phyloP scores from a whole-genome alignment of 2,113 vertebrate genomes.

The Peromyscus californicus region DNA sequence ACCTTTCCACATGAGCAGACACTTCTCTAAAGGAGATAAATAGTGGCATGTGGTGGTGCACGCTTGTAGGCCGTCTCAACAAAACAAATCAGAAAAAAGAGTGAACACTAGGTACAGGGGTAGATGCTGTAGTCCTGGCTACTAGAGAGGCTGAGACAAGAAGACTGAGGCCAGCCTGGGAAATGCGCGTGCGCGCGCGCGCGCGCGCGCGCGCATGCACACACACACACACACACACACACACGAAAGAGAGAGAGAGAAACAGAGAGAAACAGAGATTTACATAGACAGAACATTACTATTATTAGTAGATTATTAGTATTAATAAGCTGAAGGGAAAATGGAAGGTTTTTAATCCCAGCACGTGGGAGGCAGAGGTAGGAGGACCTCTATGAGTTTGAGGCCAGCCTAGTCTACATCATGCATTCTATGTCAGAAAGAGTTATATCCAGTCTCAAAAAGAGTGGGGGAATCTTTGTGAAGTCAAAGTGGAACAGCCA shows the following conservation, averaged over 20 bases:
- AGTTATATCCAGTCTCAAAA: background rate
- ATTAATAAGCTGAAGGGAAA: background rate
- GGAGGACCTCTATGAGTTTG: background rate
- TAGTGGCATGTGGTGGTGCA: no score
- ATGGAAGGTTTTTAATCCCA: background rate
- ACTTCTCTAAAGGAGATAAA: background rate
- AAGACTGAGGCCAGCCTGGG: background rate
- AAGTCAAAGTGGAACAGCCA: background rate
- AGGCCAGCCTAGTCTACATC: background rate
- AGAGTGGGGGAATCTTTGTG: background rate
- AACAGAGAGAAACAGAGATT: background rate
- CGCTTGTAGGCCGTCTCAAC: background rate
- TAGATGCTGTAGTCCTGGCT: background rate
- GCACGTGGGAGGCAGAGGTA: background rate
- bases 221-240: background rate
- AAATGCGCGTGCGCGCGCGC: rapidly evolving
- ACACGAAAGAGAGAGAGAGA: background rate
- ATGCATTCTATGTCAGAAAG: background rate
- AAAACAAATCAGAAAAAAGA: background rate
- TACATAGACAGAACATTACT: background rate
- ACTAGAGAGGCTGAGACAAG: background rate
- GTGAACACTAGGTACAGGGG: background rate
- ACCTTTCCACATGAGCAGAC: background rate
- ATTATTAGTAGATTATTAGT: background rate
- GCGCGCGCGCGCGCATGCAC: rapidly evolving